phyloP scores from a whole-genome alignment of 2,797 vertebrate genomes.

The Ctenosaura bakeri region DNA sequence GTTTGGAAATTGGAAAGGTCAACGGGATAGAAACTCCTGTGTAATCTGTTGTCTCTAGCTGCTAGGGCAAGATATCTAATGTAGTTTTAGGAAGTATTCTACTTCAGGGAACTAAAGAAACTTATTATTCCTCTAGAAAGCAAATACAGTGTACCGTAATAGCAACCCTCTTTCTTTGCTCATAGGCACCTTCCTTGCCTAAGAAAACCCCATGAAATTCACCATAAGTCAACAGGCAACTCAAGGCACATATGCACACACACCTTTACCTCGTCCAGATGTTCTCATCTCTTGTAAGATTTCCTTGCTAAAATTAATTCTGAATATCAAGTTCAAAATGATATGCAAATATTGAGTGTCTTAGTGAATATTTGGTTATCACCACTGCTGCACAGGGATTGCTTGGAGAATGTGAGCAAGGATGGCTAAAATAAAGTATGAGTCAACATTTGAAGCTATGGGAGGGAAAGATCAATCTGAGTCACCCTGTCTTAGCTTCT shows the following conservation, averaged over 20 bases:
- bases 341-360: not conserved
- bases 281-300: not conserved
- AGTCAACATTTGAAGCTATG: not conserved
- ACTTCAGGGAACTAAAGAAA: not conserved
- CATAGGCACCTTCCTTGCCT: not conserved
- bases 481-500: not conserved
- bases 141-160: not conserved
- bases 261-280: not conserved
- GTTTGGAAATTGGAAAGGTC: too few species aligned
- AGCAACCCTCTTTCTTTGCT: not conserved
- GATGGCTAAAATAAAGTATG: slow-evolving; percentile 4
- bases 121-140: not conserved
- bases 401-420: not conserved
- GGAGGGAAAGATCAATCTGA: not conserved
- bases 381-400: not conserved
- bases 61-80: not conserved
- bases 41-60: not conserved
- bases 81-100: not conserved
- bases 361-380: slow-evolving; percentile 15
- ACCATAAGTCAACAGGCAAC: too few species aligned
- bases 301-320: slow-evolving; percentile 5
- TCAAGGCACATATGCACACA: too few species aligned
- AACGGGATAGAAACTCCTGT: not conserved
- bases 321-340: not conserved
- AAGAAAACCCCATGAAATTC: too few species aligned